A percentile compares a stretch with the other conserved stretches of the same genome.
These are phyloP conservation scores for Alligator mississippiensis DNA, from an alignment of 2,113 vertebrate genomes.

Conservation along the genomic window DNA sequence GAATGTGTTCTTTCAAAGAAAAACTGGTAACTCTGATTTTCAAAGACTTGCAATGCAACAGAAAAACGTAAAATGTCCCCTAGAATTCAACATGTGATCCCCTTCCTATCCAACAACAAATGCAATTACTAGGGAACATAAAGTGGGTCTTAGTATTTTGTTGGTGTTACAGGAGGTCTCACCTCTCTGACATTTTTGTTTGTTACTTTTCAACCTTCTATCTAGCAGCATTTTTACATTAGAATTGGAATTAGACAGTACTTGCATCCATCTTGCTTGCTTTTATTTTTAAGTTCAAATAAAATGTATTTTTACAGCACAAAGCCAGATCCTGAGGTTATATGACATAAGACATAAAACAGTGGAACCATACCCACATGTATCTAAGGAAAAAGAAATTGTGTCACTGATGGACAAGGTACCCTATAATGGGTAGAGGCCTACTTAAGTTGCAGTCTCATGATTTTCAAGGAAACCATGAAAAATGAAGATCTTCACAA, in stretches of 20 bases:
- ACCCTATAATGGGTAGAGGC: background rate
- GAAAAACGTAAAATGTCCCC: background rate
- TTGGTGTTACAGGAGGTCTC: background rate
- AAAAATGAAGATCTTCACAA: too few relatives aligned
- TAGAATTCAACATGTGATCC: background rate
- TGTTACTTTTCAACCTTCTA: background rate
- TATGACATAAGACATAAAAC: background rate
- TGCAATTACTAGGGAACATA: background rate
- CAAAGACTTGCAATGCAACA: slow-evolving; percentile 37
- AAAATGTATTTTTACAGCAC: background rate
- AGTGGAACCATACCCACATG: background rate
- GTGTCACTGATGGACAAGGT: background rate
- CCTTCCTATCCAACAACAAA: background rate
- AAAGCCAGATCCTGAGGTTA: background rate
- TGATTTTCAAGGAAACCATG: too few relatives aligned
- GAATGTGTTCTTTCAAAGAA: slow-evolving; percentile 58
- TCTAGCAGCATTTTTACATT: background rate
- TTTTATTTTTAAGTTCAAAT: background rate
- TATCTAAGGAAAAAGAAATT: background rate
- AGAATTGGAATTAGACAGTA: background rate
- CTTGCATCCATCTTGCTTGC: slow-evolving; percentile 10
- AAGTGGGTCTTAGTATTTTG: background rate
- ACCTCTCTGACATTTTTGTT: background rate
- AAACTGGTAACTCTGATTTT: slow-evolving; percentile 45
- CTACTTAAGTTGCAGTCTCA: too few relatives aligned